Base-by-base conservation (phyloP, 2,888 invertebrate species). In the Drosophila formosana region DNA sequence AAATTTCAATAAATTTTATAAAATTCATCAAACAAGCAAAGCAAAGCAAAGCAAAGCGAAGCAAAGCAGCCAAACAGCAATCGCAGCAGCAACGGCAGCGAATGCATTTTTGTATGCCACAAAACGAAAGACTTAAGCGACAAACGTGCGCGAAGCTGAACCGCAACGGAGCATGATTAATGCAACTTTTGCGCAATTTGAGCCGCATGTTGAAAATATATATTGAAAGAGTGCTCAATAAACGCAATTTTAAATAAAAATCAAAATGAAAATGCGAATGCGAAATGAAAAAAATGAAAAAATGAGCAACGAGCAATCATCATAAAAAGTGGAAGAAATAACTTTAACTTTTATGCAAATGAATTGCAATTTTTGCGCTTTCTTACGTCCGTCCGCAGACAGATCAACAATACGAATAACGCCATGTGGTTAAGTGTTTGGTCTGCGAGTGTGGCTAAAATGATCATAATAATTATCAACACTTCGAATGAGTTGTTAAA, bases 81-180 rank as follows among this genome's bases (percentile, higher is more conserved):
- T 3, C 8, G 13, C 45, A 25, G 25, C 23, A 45, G 11, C 23
- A 45, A 9, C 41, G 7, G 57, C 55, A 61, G 25, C 39, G 32
- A 68, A 52, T 75, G 80, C 80, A 75, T 62, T 72, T 53, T 72
- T 53, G 58, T 57, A 47, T 37, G 43, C 6, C 55, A 9, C 66
- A 39, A 80, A 88, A 83, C 83, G 84, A 87, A 89, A 74, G 89
- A 83, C 84, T 80, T 71, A 68, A 66, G 87, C 81, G 84, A 80
- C 89, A 71, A 84, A 80, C 83, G 62, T 53, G 69, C 37, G 26
- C 7, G 0, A 18, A 63, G 11, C 9, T 37, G 23, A 56, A 9
- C 55, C 45, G 46, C 52, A 53, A 5, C 56, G 62, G 28, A 60
- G 58, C 75, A 79, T 81, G 82, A 79, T 86, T 69, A 76, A 83